Conservation (phyloP, 2,113 vertebrate species). For the Pseudopodoces humilis region DNA sequence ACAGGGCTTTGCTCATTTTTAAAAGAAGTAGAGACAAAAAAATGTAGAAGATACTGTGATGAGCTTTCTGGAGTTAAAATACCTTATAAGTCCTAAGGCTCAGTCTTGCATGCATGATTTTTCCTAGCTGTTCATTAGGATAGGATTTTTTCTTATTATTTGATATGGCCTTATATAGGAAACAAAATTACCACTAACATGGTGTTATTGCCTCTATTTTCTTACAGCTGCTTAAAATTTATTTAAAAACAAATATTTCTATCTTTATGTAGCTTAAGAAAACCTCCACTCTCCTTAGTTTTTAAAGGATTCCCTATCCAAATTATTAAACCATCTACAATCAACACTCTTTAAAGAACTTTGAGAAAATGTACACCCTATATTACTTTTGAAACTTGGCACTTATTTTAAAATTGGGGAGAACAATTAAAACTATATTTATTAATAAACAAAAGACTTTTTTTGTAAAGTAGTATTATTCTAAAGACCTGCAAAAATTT, state of each 20-base stretch:
- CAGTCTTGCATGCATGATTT: background rate
- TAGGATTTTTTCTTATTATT: background rate
- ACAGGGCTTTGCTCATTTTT: background rate
- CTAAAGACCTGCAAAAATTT: background rate
- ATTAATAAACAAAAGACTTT: accelerated
- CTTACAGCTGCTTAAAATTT: background rate
- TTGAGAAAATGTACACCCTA: background rate
- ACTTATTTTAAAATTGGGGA: background rate
- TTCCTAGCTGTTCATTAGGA: background rate
- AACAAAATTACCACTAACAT: background rate
- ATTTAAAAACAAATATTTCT: background rate
- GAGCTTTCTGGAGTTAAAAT: background rate
- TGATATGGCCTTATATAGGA: background rate
- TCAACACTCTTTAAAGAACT: background rate
- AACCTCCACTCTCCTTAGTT: background rate
- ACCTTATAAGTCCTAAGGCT: background rate
- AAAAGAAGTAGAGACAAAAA: background rate
- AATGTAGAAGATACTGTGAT: background rate
- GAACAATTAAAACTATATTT: background rate
- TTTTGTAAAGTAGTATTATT: background rate
- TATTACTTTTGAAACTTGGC: background rate
- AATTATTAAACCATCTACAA: background rate
- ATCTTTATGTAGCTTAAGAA: background rate
- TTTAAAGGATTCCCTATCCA: background rate
- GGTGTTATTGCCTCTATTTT: background rate